phyloP scores from a whole-genome alignment of 2,888 invertebrate genomes.

The Synergus umbraculus region DNA sequence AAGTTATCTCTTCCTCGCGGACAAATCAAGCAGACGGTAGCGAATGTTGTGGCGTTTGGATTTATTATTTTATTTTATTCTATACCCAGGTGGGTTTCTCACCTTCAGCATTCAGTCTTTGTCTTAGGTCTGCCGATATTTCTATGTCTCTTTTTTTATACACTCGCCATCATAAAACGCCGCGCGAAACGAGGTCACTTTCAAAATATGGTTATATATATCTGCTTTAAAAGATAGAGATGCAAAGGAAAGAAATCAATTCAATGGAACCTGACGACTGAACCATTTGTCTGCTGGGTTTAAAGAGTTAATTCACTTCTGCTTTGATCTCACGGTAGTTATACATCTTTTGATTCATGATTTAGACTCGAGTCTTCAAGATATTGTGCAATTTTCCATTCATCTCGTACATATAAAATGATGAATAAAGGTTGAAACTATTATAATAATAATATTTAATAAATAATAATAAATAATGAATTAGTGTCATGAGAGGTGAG shows the following conservation, averaged over 20 bases:
- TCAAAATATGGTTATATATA: conserved; percentile 28
- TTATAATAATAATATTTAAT: background rate
- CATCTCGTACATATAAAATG: background rate
- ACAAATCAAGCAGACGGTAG: background rate
- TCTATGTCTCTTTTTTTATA: conserved; percentile 6
- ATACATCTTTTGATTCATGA: background rate
- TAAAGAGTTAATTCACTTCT: conserved; percentile 32
- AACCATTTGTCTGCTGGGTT: conserved; percentile 10
- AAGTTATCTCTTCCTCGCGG: background rate
- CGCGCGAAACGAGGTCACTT: conserved; percentile 28
- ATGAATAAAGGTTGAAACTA: background rate
- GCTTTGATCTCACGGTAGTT: conserved; percentile 16
- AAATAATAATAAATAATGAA: background rate
- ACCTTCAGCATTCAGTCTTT: background rate
- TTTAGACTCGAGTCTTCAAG: background rate
- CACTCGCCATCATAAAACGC: background rate
- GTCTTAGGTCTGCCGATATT: background rate
- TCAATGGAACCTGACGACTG: conserved; percentile 17
- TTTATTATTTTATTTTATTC: background rate
- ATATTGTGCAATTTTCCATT: background rate
- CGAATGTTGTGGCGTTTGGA: background rate
- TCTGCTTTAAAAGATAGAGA: conserved; percentile 23
- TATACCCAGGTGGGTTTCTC: background rate
- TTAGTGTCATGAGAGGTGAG: background rate
- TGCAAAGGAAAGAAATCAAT: conserved; percentile 25